A percentile compares a stretch with the other conserved stretches of the same genome.
Conservation (phyloP, 2,888 invertebrate species). For the Xestoiulus laeticollis region DNA sequence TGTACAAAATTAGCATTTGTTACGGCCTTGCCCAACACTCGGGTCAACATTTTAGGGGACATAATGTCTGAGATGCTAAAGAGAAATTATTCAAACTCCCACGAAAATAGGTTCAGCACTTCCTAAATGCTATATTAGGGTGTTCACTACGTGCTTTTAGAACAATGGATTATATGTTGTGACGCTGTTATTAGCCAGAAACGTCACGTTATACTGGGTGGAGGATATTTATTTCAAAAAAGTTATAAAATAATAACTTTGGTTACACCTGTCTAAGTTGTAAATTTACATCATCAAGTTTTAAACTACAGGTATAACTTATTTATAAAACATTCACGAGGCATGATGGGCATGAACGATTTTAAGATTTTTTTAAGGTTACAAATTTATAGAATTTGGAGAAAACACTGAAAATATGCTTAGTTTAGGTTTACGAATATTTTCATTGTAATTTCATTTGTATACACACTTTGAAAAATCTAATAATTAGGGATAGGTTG, state of each 20-base stretch:
- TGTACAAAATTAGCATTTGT: neutral
- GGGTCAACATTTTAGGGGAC: neutral
- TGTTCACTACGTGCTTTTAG: neutral
- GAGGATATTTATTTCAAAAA: neutral
- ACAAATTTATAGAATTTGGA: too few species aligned
- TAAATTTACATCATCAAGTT: too few species aligned
- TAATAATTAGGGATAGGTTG: too few species aligned
- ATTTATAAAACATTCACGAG: too few species aligned
- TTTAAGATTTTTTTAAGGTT: too few species aligned
- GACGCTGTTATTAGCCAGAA: neutral
- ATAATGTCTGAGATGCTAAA: neutral
- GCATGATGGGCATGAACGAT: too few species aligned
- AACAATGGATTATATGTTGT: neutral
- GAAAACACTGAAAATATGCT: too few species aligned
- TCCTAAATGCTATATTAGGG: neutral
- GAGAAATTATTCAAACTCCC: neutral
- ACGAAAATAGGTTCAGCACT: neutral
- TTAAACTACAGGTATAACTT: too few species aligned
- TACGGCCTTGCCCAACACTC: neutral
- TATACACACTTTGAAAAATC: too few species aligned
- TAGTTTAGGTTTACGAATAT: too few species aligned
- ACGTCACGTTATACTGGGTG: neutral
- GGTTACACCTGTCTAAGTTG: too few species aligned
- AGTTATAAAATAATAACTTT: neutral
- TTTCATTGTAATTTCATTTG: too few species aligned